Evolutionary conservation across 1,140 invertebrate genomes (phyloP).

Genomic region (Lamellibrachia luymesi): DNA sequence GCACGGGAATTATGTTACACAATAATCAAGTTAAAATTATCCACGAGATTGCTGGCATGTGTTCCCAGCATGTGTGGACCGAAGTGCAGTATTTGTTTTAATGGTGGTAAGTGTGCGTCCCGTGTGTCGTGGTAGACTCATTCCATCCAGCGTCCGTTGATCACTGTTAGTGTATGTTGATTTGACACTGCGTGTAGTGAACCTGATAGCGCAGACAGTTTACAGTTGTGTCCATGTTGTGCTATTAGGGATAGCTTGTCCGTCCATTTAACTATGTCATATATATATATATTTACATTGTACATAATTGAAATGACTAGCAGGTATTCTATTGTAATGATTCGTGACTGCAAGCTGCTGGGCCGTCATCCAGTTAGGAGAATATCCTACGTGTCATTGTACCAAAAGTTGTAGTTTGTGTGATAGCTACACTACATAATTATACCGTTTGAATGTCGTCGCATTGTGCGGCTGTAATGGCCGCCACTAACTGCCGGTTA

Average conservation of each 20-base stretch:
- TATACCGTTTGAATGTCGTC: not conserved
- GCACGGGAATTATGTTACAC: not conserved
- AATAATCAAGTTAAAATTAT: not conserved
- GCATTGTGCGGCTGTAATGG: not conserved
- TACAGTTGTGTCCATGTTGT: not conserved
- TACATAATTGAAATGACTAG: not conserved
- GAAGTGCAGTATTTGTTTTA: not conserved
- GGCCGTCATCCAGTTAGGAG: not conserved
- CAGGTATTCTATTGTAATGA: not conserved
- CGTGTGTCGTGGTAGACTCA: not conserved
- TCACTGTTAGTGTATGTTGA: not conserved
- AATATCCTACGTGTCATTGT: not conserved
- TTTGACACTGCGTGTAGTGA: not conserved
- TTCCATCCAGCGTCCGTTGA: not conserved
- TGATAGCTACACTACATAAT: not conserved
- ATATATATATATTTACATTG: conserved; percentile 6
- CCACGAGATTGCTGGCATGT: not conserved
- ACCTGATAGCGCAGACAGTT: not conserved
- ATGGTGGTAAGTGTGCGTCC: not conserved
- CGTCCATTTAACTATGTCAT: not conserved
- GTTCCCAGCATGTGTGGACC: not conserved
- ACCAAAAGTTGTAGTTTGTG: not conserved
- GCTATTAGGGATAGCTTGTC: not conserved
- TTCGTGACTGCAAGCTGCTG: not conserved
- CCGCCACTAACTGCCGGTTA: not conserved